A percentile compares a stretch with the other conserved stretches of the same genome.
phyloP scores from a whole-genome alignment of 2,888 invertebrate genomes.

The Chalcosyrphus nemorum region DNA sequence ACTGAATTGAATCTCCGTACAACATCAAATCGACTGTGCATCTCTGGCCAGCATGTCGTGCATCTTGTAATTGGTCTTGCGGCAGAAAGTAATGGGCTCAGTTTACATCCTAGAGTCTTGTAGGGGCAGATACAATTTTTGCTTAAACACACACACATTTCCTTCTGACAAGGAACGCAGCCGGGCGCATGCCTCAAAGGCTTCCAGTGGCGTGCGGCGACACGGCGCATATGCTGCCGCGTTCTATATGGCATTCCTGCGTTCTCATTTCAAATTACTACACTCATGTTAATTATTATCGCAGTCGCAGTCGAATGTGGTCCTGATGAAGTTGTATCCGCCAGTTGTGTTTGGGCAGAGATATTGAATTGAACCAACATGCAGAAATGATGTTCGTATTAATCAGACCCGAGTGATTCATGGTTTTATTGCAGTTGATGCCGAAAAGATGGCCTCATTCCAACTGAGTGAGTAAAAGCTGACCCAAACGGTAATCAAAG shows the following conservation, averaged over 20 bases:
- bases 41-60: conserved; percentile 61
- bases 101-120: conserved; percentile 39
- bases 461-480: conserved; percentile 38
- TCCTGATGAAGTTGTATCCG: conserved; percentile 54
- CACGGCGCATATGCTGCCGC: neutral
- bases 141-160: conserved; percentile 55
- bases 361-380: conserved; percentile 48
- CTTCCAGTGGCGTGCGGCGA: neutral
- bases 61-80: conserved; percentile 63
- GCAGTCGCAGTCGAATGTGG: conserved; percentile 48
- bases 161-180: conserved; percentile 31
- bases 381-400: conserved; percentile 58
- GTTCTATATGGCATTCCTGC: conserved; percentile 51
- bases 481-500: conserved; percentile 52
- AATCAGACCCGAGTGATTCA: conserved; percentile 53
- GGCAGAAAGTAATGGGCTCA: conserved; percentile 53
- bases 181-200: conserved; percentile 35
- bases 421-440: conserved; percentile 28
- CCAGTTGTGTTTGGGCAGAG: conserved; percentile 36
- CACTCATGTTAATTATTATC: conserved; percentile 65
- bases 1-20: conserved; percentile 19
- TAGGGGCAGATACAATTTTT: conserved; percentile 41
- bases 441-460: conserved; percentile 59
- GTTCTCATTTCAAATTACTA: conserved; percentile 58
- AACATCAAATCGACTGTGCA: conserved; percentile 28